Evolutionary conservation across 2,113 vertebrate genomes (phyloP).

Genomic region (Promerops cafer): DNA sequence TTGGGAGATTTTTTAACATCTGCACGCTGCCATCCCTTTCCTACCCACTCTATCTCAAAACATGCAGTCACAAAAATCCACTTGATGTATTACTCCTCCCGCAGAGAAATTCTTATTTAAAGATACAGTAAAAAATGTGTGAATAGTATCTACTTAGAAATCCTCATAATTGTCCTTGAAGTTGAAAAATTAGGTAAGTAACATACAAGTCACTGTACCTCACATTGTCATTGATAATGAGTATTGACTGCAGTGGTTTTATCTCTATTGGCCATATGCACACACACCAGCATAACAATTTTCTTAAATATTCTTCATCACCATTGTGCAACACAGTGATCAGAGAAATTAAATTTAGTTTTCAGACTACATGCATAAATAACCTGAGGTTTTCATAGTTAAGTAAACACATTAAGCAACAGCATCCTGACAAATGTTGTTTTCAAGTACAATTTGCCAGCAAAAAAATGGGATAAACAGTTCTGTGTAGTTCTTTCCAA

Average conservation of each 20-base stretch:
- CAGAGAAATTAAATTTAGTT: background rate
- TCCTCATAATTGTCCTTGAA: background rate
- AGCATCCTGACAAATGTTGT: background rate
- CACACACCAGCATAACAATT: background rate
- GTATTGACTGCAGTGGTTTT: background rate
- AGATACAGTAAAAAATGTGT: background rate
- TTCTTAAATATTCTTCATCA: background rate
- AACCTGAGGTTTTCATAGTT: background rate
- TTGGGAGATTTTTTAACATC: background rate
- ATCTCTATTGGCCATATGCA: background rate
- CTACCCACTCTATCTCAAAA: background rate
- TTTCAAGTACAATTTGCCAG: background rate
- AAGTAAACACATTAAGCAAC: slow-evolving; percentile 1
- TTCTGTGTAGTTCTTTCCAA: background rate
- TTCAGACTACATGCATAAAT: background rate
- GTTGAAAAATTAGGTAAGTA: background rate
- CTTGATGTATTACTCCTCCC: background rate
- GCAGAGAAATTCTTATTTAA: background rate
- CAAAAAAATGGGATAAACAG: background rate
- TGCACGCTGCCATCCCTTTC: background rate
- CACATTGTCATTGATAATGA: background rate
- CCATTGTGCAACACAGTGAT: background rate
- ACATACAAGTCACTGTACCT: background rate
- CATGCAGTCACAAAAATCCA: background rate
- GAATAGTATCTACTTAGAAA: background rate